Evolutionary conservation across 2,113 vertebrate species (phyloP), one percentile per base, ranked within the genome.

Genomic region (Phodopus roborovskii): DNA sequence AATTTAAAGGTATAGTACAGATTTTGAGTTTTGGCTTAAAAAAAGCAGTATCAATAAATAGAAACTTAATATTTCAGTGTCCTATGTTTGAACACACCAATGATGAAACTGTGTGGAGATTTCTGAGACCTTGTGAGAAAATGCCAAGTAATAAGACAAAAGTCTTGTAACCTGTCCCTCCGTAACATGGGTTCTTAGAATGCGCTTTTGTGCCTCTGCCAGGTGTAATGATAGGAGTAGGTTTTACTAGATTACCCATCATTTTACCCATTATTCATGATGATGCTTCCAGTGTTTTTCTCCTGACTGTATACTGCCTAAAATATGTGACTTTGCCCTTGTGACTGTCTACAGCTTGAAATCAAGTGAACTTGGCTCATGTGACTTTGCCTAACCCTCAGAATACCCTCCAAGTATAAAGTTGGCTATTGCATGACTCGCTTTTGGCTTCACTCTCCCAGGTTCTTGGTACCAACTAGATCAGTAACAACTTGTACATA

Each of bases 1-100:
- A 96, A 82, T 94, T 97, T 92, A 89, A 74, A 96, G 73, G 94
- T 97, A 42, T 77, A 39, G 28, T 84, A 73, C 28, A 91, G 12
- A 91, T 94, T 91, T 92, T 92, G 75, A 81, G 53, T 88, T 95
- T 92, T 82, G 19, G 36, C 92, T 82, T 28, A 60, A 82, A 68
- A 95, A 92, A 77, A 73, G 74, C 22, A 48, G 90, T 91, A n/a
- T 30, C 33, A 90, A 56, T 90, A 74, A 91, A 90, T 70, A 79
- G 16, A 50, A 92, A 94, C 33, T 84, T 36, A 15, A 24, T 81
- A 3, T 92, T 39, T 84, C 92, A 71, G 28, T 94, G 94, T 58
- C 28, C 56, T 42, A 36, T 82, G 20, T 60, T 82, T 6, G 22
- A 60, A 26, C 53, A 81, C 53, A 60, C 58, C 8, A 19, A 58